Evolutionary conservation across 2,888 invertebrate genomes (phyloP).

Genomic region (Adela reaumurella): DNA sequence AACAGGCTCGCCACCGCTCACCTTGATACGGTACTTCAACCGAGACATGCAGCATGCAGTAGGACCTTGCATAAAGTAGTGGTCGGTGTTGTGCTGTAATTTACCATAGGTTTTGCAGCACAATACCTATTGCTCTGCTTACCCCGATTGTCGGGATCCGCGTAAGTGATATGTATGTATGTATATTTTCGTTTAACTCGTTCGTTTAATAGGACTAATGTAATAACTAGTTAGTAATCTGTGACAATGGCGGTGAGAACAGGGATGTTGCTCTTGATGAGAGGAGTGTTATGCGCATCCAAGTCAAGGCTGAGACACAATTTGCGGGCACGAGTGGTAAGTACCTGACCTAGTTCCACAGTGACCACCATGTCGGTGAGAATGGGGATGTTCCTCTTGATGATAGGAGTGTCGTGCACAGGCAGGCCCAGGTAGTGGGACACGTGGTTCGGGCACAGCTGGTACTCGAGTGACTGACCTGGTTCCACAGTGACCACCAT

Average conservation of each 20-base stretch:
- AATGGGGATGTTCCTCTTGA: slow-evolving; percentile 68
- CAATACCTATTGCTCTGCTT: too few relatives aligned
- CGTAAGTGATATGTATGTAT: too few relatives aligned
- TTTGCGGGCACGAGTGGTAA: neutral
- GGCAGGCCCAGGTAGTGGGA: slow-evolving; percentile 82
- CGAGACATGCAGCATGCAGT: too few relatives aligned
- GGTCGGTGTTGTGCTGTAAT: too few relatives aligned
- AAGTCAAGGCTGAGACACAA: slow-evolving; percentile 70
- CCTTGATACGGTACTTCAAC: too few relatives aligned
- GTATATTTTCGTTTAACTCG: too few relatives aligned
- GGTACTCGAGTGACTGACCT: neutral
- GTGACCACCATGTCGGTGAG: slow-evolving; percentile 69
- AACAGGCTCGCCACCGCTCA: too few relatives aligned
- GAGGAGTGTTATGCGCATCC: slow-evolving; percentile 95
- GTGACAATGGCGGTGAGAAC: slow-evolving; percentile 81
- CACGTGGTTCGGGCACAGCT: neutral
- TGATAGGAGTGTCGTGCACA: slow-evolving; percentile 88
- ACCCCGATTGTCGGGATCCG: too few relatives aligned
- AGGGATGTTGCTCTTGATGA: slow-evolving; percentile 66
- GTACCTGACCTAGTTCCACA: neutral
- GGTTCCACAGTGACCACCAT: neutral
- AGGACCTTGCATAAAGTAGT: too few relatives aligned
- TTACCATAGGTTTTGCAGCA: too few relatives aligned
- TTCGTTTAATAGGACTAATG: too few relatives aligned
- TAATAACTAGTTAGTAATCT: too few relatives aligned